phyloP scores from a whole-genome alignment of 2,113 vertebrate species.

The Synchiropus splendidus region DNA sequence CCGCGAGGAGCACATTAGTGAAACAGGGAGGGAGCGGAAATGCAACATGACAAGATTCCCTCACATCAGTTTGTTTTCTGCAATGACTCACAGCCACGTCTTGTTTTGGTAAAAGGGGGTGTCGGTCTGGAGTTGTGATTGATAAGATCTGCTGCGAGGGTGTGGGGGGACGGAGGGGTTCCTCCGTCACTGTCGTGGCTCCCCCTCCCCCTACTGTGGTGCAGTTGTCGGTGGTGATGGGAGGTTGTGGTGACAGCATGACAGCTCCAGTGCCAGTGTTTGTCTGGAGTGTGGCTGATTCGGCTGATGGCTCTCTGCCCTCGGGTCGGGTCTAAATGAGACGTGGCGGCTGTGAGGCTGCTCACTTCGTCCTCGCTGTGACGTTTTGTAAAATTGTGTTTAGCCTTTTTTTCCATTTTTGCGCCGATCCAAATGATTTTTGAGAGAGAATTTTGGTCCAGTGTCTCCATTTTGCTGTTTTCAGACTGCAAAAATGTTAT shows the following conservation, averaged over 20 bases:
- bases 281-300: conserved; percentile 23
- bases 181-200: too few relatives aligned
- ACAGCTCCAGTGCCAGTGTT: conserved; percentile 22
- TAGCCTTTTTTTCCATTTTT: background rate
- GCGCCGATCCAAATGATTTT: too few relatives aligned
- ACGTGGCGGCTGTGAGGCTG: background rate
- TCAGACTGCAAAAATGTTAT: background rate
- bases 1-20: background rate
- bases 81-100: conserved; percentile 1
- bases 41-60: conserved; percentile 22
- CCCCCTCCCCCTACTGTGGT: conserved; percentile 11
- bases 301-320: conserved; percentile 22
- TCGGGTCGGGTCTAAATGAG: conserved; percentile 44
- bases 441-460: background rate
- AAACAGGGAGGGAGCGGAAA: conserved; percentile 1
- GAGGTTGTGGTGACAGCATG: conserved; percentile 32
- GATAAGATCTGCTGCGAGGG: conserved; percentile 32
- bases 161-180: conserved; percentile 3
- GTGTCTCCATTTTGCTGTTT: background rate
- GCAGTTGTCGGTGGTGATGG: conserved; percentile 31
- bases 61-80: conserved; percentile 14
- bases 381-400: background rate
- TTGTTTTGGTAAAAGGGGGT: conserved; percentile 3
- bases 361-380: too few relatives aligned
- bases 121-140: conserved; percentile 27